A percentile compares a stretch with the other conserved stretches of the same genome.
Conservation (phyloP, 2,888 invertebrate genomes). For the Dolichomitus sp. region DNA sequence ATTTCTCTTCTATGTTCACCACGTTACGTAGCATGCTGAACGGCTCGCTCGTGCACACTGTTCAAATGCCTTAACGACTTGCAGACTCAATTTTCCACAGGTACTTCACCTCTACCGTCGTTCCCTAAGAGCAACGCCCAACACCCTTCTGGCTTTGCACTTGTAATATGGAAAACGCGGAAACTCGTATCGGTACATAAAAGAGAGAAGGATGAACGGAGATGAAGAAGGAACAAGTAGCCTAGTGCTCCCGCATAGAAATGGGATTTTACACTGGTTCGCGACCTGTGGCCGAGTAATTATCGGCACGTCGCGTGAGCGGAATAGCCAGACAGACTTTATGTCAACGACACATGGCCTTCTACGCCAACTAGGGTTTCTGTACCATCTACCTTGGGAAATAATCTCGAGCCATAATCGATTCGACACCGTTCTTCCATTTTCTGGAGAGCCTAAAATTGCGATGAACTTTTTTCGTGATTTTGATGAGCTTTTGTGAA, state of each 20-base stretch:
- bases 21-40: slow-evolving; percentile 64
- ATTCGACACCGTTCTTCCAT: neutral
- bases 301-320: slow-evolving; percentile 73
- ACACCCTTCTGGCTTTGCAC: slow-evolving; percentile 28
- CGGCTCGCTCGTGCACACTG: slow-evolving; percentile 47
- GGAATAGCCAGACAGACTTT: slow-evolving; percentile 1
- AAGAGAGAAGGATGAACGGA: neutral
- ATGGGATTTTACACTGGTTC: slow-evolving; percentile 76
- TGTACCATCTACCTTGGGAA: neutral
- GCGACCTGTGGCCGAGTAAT: slow-evolving; percentile 74
- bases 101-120: slow-evolving; percentile 16
- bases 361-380: neutral
- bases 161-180: slow-evolving; percentile 57
- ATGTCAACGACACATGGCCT: neutral
- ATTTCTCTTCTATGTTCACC: slow-evolving; percentile 64
- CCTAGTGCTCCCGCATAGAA: slow-evolving; percentile 72
- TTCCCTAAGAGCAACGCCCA: slow-evolving; percentile 20
- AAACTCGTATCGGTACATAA: slow-evolving; percentile 4
- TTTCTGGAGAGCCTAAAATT: neutral
- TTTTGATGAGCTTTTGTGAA: neutral
- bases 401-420: too few species aligned
- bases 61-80: slow-evolving; percentile 63
- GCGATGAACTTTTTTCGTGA: neutral
- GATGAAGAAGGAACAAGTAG: slow-evolving; percentile 30
- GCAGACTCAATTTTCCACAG: slow-evolving; percentile 62